Evolutionary conservation across 53 echinoderm and acorn worm genomes (phyloP), one percentile per base, ranked within the genome.

Genomic region (Patiria pectinifera): DNA sequence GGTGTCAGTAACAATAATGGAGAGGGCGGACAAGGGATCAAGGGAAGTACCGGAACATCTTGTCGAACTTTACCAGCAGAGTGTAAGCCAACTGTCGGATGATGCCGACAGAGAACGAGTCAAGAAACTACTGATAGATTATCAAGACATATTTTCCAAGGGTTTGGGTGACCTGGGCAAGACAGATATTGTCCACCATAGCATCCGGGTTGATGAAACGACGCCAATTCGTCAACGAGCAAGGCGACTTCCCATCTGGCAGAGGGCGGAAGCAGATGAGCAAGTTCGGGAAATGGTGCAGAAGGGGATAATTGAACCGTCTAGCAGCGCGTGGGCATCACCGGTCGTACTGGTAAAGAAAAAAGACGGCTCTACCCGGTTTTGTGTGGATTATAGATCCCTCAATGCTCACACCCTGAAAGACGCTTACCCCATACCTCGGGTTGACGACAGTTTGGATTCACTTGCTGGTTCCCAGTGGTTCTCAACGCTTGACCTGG

Each of bases 121-220:
- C 15, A 76, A 77, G 13, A 86, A 93, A 21, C 59, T 93, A 35
- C 74, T 93, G 19, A 3, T 21, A 14, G 62, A 93, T 35, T 82
- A 87, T 71, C 93, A 93, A 82, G 87, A 87, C 58, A 82, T 93
- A 19, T 93, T 93, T 93, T 85, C 82, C 26, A 87, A 48, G 13
- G 88, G 85, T 49, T 69, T 69, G 69, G 69, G 8, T 59, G 93
- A 87, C 46, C 53, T 94, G 19, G 94, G 91, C 26, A 76, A 66
- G 24, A 94, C 94, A 1, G 78, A 80, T 59, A 43, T 71, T 12
- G 87, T 94, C 13, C 76, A 80, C 47, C 94, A 94, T 66, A n/a
- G 49, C 48, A 91, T 94, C 44, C 69, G 91, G 62, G 91, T 85
- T 19, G 83, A 91, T 16, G 80, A 80, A 47, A 16, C 46, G 12